These are phyloP conservation scores for Platycheirus albimanus DNA, from an alignment of 2,888 invertebrate species.

Conservation along the genomic window DNA sequence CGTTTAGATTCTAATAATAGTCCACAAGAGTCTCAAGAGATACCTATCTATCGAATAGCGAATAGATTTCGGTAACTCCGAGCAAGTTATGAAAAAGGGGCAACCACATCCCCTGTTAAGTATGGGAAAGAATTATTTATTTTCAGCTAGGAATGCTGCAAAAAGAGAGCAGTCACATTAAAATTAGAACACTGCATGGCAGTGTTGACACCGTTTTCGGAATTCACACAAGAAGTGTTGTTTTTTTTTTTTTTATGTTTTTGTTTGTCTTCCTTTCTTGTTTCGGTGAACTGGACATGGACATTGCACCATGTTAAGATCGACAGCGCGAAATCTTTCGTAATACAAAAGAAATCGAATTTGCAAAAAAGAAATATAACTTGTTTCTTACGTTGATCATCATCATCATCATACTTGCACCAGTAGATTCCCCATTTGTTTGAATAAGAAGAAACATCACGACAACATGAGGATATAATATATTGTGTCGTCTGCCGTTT, in stretches of 20 bases:
- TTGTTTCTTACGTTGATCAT: slow-evolving; percentile 33
- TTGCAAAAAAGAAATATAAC: slow-evolving; percentile 31
- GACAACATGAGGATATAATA: slow-evolving; percentile 5
- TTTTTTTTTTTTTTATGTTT: neutral
- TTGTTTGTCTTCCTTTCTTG: too few relatives aligned
- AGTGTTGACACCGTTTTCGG: slow-evolving; percentile 62
- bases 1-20: slow-evolving; percentile 66
- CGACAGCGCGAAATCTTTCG: slow-evolving; percentile 51
- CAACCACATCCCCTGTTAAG: neutral
- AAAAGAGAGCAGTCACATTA: slow-evolving; percentile 32
- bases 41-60: slow-evolving; percentile 24
- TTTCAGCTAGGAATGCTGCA: slow-evolving; percentile 39
- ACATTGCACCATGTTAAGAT: slow-evolving; percentile 16
- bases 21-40: slow-evolving; percentile 12
- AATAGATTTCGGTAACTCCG: slow-evolving; percentile 28
- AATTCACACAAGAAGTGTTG: slow-evolving; percentile 12
- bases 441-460: slow-evolving; percentile 28
- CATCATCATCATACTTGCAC: slow-evolving; percentile 26
- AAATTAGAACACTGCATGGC: slow-evolving; percentile 53
- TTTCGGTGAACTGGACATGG: slow-evolving; percentile 10
- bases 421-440: slow-evolving; percentile 28
- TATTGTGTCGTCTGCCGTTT: slow-evolving; percentile 1
- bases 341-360: slow-evolving; percentile 53
- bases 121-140: slow-evolving; percentile 21
- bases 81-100: slow-evolving; percentile 13